Base-by-base conservation (phyloP, 1,140 invertebrate species). In the Melitaea cinxia region DNA sequence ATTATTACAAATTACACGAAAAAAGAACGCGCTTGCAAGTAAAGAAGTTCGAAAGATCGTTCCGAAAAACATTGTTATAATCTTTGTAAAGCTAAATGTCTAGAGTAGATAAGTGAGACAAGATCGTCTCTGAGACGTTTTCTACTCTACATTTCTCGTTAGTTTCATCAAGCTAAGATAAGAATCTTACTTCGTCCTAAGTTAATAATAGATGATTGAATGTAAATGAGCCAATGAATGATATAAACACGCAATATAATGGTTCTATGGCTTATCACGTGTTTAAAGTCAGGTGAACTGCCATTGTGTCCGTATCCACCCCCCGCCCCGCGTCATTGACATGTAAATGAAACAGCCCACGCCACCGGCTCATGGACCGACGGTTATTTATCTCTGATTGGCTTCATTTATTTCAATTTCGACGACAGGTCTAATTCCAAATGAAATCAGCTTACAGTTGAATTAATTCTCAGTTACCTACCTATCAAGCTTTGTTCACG, bases 301-400 rank as follows among this genome's bases (percentile, higher is more conserved):
- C 76, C 77, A 80, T 80, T 80, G 72, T 67, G 63, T 71, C 64
- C 77, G 65, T 62, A 65, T 72, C 35, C 47, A 54, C 71, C 37
- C 37, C 37, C 17, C 17, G 61, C 59, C 63, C 67, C 62, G 55
- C 71, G 57, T 71, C 74, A 83, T 86, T 81, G 83, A 76, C 80
- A 88, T 89, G 87, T 77, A 87, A 88, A 89, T 88, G 82, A 83
- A 83, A 81, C 74, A 73, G 65, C 77, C 77, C 72, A 72, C 75
- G 75, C 73, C 76, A 69, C 37, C 70, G 60, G 33, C 39, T 68
- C 75, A 75, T 77, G 74, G 78, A 83, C 81, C 73, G 64, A 72
- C 75, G 72, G 82, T 88, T 88, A 82, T 85, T 86, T 89, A 89
- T 89, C 81, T 89, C 82, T 84, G 82, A 89, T 88, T 89, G 80